A percentile compares a stretch with the other conserved stretches of the same genome.
Conservation (phyloP, 1,140 invertebrate species). For the Sycophaga agraensis region DNA sequence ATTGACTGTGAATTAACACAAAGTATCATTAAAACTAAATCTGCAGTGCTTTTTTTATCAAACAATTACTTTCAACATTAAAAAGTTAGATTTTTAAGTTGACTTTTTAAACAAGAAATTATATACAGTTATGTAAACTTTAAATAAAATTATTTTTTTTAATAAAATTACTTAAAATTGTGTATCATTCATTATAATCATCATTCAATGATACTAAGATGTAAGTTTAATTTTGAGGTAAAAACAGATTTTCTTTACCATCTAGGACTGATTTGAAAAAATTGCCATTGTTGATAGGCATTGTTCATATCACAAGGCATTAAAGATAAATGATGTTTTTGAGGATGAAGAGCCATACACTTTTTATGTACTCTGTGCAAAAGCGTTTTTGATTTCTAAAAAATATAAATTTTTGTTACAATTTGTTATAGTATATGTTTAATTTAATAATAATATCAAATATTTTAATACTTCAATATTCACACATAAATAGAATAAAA, state of each 20-base stretch:
- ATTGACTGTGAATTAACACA: no score
- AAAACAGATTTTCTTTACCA: constrained; percentile 61
- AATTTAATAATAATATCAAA: no score
- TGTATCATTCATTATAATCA: background rate
- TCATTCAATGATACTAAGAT: background rate
- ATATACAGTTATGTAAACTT: no score
- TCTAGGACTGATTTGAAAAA: constrained; percentile 74
- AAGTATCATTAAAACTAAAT: no score
- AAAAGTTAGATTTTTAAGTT: no score
- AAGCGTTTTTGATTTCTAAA: constrained; percentile 71
- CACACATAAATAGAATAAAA: no score
- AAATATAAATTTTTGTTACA: constrained; percentile 1
- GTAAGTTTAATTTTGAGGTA: background rate
- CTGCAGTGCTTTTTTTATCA: no score
- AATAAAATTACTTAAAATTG: no score
- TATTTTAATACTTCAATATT: no score
- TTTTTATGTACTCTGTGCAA: constrained; percentile 77
- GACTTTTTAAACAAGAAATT: no score
- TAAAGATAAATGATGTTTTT: constrained; percentile 74
- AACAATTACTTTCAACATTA: no score
- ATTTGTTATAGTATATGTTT: background rate
- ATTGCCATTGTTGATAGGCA: constrained; percentile 86
- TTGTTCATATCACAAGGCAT: constrained; percentile 82
- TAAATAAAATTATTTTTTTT: no score
- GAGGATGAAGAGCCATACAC: constrained; percentile 84